Conservation (phyloP, 2,888 invertebrate genomes). For the Phragmatobia fuliginosa region DNA sequence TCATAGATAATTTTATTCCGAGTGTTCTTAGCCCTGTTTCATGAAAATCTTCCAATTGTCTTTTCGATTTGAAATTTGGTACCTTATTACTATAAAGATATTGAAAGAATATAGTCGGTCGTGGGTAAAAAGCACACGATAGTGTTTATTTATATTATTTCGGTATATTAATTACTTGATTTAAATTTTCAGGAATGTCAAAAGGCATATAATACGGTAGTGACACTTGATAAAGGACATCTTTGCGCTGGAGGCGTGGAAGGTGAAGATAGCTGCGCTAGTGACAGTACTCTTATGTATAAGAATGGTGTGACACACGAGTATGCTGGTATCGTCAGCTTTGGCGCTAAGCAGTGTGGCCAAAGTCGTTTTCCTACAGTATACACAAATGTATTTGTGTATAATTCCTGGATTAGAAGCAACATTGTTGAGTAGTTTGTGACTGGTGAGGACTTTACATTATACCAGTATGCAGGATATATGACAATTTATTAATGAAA, state of each 20-base stretch:
- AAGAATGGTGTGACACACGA: conserved; percentile 58
- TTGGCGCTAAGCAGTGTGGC: conserved; percentile 75
- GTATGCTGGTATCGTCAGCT: conserved; percentile 87
- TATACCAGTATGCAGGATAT: not conserved
- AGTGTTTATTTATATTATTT: no score
- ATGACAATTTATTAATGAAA: not conserved
- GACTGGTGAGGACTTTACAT: not conserved
- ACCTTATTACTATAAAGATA: no score
- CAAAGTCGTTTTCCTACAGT: not conserved
- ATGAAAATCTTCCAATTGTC: no score
- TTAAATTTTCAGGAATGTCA: conserved; percentile 7
- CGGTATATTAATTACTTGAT: not conserved
- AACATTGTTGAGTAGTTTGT: conserved; percentile 1
- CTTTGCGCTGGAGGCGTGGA: conserved; percentile 86
- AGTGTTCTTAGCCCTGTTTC: no score
- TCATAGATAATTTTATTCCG: no score
- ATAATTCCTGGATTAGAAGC: conserved; percentile 7
- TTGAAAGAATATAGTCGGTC: no score
- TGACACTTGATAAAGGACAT: conserved; percentile 36
- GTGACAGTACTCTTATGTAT: conserved; percentile 88
- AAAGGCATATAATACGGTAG: not conserved
- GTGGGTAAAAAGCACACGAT: no score
- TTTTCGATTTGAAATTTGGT: no score
- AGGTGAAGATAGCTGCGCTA: conserved; percentile 86
- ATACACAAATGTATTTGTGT: not conserved